Conservation (phyloP, 2,888 invertebrate species). For the Candidula unifasciata region DNA sequence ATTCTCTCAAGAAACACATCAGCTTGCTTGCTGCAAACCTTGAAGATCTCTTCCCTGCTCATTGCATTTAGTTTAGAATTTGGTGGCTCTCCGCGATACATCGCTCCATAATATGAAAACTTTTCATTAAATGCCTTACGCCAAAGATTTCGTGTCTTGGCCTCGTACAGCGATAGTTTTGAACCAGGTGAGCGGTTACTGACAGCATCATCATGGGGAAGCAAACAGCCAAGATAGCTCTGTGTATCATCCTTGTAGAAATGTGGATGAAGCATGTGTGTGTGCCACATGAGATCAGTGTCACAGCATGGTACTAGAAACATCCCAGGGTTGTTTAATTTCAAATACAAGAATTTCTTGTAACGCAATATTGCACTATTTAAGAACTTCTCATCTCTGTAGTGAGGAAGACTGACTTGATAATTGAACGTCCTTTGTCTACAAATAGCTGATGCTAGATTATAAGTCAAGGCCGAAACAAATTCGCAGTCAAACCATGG, state of each 20-base stretch:
- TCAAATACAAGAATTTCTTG: slow-evolving; percentile 78
- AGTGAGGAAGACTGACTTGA: slow-evolving; percentile 79
- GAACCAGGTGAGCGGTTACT: slow-evolving; percentile 78
- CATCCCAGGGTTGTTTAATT: slow-evolving; percentile 77
- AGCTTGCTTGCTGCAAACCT: slow-evolving; percentile 69
- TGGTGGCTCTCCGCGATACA: slow-evolving; percentile 78
- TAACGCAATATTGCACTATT: slow-evolving; percentile 77
- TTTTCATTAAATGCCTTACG: slow-evolving; percentile 76
- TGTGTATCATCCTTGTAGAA: slow-evolving; percentile 73
- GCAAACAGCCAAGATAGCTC: slow-evolving; percentile 72
- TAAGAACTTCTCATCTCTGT: slow-evolving; percentile 78
- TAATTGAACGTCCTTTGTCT: slow-evolving; percentile 79
- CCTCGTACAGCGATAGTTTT: slow-evolving; percentile 77
- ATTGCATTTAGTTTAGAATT: slow-evolving; percentile 76
- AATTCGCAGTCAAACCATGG: slow-evolving; percentile 53
- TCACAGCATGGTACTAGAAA: slow-evolving; percentile 80
- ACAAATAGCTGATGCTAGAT: slow-evolving; percentile 77
- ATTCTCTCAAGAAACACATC: slow-evolving; percentile 47
- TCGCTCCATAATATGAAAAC: slow-evolving; percentile 78
- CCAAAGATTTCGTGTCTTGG: slow-evolving; percentile 79
- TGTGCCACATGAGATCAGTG: slow-evolving; percentile 80
- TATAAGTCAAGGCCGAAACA: slow-evolving; percentile 67
- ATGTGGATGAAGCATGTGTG: slow-evolving; percentile 79
- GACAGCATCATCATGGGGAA: slow-evolving; percentile 79
- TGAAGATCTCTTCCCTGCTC: slow-evolving; percentile 50